Percentiles rank a stretch among this genome's conserved stretches.
phyloP scores from a whole-genome alignment of 2,888 invertebrate genomes.

The Agonopterix alstromeriana region DNA sequence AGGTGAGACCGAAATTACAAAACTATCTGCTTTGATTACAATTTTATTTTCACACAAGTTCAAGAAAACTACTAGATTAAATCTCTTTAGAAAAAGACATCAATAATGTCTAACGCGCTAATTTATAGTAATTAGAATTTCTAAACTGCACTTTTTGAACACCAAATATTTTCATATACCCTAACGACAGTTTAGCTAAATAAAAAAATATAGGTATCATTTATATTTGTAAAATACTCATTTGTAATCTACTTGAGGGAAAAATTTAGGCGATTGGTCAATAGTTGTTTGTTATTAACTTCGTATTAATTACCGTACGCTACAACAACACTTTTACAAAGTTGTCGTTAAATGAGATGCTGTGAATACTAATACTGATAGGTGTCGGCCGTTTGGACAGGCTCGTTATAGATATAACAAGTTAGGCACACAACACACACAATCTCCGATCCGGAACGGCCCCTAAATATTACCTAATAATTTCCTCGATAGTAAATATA shows the following conservation, averaged over 20 bases:
- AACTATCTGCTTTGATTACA: constrained; percentile 6
- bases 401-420: too few species aligned
- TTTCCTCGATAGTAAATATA: background rate
- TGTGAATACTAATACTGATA: too few species aligned
- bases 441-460: too few species aligned
- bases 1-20: constrained; percentile 11
- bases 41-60: constrained; percentile 17
- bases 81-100: constrained; percentile 35
- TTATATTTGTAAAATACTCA: constrained; percentile 59
- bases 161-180: constrained; percentile 58
- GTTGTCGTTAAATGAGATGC: constrained; percentile 8
- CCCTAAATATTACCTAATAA: too few species aligned
- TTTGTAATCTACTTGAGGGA: constrained; percentile 49
- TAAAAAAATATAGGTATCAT: constrained; percentile 69
- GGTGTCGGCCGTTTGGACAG: too few species aligned
- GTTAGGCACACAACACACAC: too few species aligned
- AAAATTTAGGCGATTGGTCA: constrained; percentile 63
- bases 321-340: constrained; percentile 27
- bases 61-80: constrained; percentile 19
- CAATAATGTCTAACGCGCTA: constrained; percentile 43
- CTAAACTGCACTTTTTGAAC: constrained; percentile 64
- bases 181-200: constrained; percentile 69
- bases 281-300: constrained; percentile 12
- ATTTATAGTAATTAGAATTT: constrained; percentile 42
- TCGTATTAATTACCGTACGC: constrained; percentile 20